Base-by-base conservation (phyloP, 1,140 invertebrate species). In the Drosophila jambulina region DNA sequence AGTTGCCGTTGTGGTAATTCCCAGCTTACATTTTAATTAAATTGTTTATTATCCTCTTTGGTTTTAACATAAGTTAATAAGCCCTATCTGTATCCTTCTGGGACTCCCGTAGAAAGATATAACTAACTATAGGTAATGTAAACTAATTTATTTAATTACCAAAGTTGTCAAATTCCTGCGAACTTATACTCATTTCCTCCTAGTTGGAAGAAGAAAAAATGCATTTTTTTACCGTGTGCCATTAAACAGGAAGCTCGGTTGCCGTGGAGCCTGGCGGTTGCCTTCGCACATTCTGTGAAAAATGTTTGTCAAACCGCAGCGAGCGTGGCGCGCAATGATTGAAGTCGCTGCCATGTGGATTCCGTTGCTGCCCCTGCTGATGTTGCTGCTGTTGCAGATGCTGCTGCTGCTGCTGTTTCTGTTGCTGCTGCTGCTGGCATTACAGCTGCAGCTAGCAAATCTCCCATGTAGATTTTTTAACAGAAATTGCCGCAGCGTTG, bases 281-380 rank as follows among this genome's bases (percentile, higher is more conserved):
- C 70, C 67, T 79, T 86, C 75, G 65, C 75, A 87, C 83, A 83
- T 86, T 78, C 84, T 83, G 80, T 87, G 84, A 87, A 87, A 87
- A 87, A 87, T 87, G 84, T 87, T 87, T 87, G 84, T 87, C 85
- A 87, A 87, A 87, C 84, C 84, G 84, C 84, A 87, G 78, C 70
- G 80, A 87, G 83, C 84, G 84, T 83, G 75, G 83, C 74, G 74
- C 78, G 65, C 85, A 87, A 87, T 87, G 84, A 87, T 87, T 87
- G 84, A 87, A 87, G 85, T 82, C 85, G 77, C 87, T 87, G 83
- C 83, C 75, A 69, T 58, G 84, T 51, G 68, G 85, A 79, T 79
- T 70, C 59, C 58, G 69, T 76, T 71, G 79, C 51, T 82, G 65
- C 69, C 71, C 57, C 62, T 75, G 45, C 42, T 86, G 51, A n/a